Base-by-base conservation (phyloP, 2,888 invertebrate species). In the Drosophila lutescens region DNA sequence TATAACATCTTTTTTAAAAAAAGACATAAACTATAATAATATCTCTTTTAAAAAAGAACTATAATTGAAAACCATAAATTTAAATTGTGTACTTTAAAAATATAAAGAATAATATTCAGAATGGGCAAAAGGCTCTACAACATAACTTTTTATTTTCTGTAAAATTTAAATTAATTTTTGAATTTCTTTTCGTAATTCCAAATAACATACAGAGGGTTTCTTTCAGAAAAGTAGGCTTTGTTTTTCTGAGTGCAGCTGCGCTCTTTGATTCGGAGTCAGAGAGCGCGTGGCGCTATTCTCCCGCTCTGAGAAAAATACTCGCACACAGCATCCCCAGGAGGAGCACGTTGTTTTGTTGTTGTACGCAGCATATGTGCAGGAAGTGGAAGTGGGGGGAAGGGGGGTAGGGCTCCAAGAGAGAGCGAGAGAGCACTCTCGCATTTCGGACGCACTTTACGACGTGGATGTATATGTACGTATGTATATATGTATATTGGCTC, bases 261-360 rank as follows among this genome's bases (percentile, higher is more conserved):
- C 58, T 59, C 58, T 59, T 59, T 63, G 78, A 65, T 68, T 23
- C 56, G n/a, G 34, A 66, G 44, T 12, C 30, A 55, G 44, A 36
- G 23, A 54, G 55, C 50, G 32, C n/a, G 38, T 36, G 44, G 49
- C 54, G 38, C 55, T 53, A 46, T 51, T 30, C 66, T 61, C 59
- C 12, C 60, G 60, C 53, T 55, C 65, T 55, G 9, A 12, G 10
- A 34, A 1, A 34, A 34, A 34, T 5, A 34, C 67, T 50, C 68
- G 66, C 61, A 44, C 50, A 56, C 82, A 83, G 83, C 83, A 83
- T 83, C 86, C 83, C 86, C 71, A 84, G 72, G 70, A 70, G 73
- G 47, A 47, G 47, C 47, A 47, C 15, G 47, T 30, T 30, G 47
- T 17, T 59, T 70, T 78, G 57, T 69, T 76, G 69, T 63, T 68